A percentile compares a stretch with the other conserved stretches of the same genome.
Evolutionary conservation across 2,888 invertebrate species (phyloP).

Genomic region (Reticulitermes lucifugus): DNA sequence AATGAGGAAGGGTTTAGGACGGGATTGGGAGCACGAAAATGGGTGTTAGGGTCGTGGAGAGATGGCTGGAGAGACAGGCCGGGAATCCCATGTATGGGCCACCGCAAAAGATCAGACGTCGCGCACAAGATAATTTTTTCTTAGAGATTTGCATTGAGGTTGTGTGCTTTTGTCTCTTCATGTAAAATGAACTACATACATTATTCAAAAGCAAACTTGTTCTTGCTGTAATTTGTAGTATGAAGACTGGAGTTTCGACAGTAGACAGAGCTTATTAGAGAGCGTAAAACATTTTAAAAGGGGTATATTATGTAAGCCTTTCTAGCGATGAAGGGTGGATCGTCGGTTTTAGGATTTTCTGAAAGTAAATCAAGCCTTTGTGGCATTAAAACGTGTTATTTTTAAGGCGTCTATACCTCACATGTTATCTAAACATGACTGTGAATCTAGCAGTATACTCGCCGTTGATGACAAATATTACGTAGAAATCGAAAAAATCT

Average conservation of each 20-base stretch:
- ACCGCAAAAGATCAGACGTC: conserved; percentile 17
- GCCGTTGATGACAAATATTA: neutral
- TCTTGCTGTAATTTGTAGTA: conserved; percentile 36
- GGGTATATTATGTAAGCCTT: conserved; percentile 8
- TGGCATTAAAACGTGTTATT: neutral
- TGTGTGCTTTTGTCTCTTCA: neutral
- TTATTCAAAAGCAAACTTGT: conserved; percentile 37
- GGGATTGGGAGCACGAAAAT: conserved; percentile 11
- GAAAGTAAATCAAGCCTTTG: neutral
- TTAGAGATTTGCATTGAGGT: conserved; percentile 22
- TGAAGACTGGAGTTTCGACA: neutral
- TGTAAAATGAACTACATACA: conserved; percentile 38
- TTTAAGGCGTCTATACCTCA: neutral
- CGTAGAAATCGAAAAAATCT: neutral
- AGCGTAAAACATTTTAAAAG: neutral
- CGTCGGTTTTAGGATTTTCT: neutral
- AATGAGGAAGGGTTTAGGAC: neutral
- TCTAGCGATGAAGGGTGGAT: neutral
- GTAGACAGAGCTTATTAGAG: conserved; percentile 20
- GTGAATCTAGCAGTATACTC: neutral
- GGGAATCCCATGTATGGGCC: conserved; percentile 18
- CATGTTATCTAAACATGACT: neutral
- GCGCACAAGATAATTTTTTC: neutral
- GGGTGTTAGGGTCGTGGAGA: neutral
- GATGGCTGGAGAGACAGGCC: neutral